Percentiles rank a stretch among this genome's conserved stretches.
phyloP scores from a whole-genome alignment of 2,888 invertebrate species.

The Cristatella mucedo region DNA sequence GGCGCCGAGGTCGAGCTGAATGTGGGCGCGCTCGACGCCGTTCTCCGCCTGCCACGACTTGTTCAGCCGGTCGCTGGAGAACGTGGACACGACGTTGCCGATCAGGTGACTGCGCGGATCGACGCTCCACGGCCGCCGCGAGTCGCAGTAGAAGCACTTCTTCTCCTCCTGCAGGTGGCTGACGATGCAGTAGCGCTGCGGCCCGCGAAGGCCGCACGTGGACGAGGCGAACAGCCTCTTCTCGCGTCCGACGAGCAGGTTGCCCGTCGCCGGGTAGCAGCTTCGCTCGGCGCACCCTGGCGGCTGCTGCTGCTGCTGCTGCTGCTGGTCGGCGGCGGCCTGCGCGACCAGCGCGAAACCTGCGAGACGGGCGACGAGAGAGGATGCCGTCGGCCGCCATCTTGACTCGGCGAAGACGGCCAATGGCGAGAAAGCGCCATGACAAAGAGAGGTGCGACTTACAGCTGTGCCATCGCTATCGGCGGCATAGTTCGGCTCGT shows the following conservation, averaged over 20 bases:
- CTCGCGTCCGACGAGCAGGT: conserved; percentile 89
- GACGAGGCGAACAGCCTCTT: conserved; percentile 71
- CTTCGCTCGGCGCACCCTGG: conserved; percentile 71
- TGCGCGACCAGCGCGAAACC: too few species aligned
- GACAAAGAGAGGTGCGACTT: too few species aligned
- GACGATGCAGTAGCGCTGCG: conserved; percentile 80
- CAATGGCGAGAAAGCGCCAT: too few species aligned
- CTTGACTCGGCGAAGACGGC: too few species aligned
- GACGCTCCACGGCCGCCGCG: conserved; percentile 49
- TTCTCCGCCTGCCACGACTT: conserved; percentile 98
- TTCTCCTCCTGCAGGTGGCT: conserved; percentile 31
- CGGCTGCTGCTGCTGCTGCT: too few species aligned
- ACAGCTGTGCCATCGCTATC: too few species aligned
- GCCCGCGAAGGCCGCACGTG: conserved; percentile 68
- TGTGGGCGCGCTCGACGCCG: conserved; percentile 77
- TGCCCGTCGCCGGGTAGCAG: conserved; percentile 95
- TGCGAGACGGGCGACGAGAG: too few species aligned
- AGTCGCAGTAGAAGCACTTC: conserved; percentile 93
- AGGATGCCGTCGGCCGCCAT: too few species aligned
- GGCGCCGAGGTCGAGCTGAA: conserved; percentile 85
- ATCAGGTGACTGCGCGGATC: conserved; percentile 60
- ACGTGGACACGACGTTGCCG: conserved; percentile 71
- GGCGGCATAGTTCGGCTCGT: too few species aligned
- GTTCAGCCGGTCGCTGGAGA: conserved; percentile 16
- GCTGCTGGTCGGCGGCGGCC: too few species aligned